These are phyloP conservation scores for Nycteola revayana DNA, from an alignment of 2,888 invertebrate species.

Conservation along the genomic window DNA sequence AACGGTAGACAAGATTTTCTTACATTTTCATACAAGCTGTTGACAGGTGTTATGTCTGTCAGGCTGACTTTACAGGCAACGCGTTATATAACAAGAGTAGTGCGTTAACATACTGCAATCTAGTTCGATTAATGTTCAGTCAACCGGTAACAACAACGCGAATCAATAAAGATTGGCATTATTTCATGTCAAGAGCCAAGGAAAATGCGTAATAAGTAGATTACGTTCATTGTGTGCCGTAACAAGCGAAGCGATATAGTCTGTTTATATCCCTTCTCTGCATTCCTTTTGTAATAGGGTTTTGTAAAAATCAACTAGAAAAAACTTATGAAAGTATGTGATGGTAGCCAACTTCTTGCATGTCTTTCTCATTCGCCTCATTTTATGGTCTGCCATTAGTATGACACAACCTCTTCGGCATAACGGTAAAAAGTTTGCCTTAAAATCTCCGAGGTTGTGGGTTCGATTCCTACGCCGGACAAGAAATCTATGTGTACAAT, in stretches of 20 bases:
- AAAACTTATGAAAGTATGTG: too few species aligned
- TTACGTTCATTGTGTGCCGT: slow-evolving; percentile 19
- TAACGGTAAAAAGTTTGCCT: too few species aligned
- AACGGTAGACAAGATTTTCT: slow-evolving; percentile 12
- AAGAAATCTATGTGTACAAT: too few species aligned
- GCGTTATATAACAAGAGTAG: slow-evolving; percentile 18
- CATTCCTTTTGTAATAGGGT: too few species aligned
- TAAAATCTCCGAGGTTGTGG: too few species aligned
- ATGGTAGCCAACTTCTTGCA: too few species aligned
- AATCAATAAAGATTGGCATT: slow-evolving; percentile 39
- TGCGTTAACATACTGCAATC: slow-evolving; percentile 26
- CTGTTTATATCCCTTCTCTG: too few species aligned
- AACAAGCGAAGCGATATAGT: slow-evolving; percentile 4
- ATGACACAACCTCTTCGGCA: too few species aligned
- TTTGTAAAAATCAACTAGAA: too few species aligned
- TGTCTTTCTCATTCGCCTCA: too few species aligned
- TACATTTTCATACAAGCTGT: slow-evolving; percentile 11
- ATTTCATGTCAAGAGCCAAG: slow-evolving; percentile 31
- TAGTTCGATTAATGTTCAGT: slow-evolving; percentile 28
- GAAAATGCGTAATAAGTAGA: slow-evolving; percentile 20
- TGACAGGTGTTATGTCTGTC: slow-evolving; percentile 23
- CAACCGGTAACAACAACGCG: slow-evolving; percentile 33
- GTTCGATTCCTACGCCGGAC: too few species aligned
- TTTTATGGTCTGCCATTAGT: too few species aligned
- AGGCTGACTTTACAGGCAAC: slow-evolving; percentile 20